phyloP scores from a whole-genome alignment of 1,140 invertebrate genomes.

The Brachionus angularis region DNA sequence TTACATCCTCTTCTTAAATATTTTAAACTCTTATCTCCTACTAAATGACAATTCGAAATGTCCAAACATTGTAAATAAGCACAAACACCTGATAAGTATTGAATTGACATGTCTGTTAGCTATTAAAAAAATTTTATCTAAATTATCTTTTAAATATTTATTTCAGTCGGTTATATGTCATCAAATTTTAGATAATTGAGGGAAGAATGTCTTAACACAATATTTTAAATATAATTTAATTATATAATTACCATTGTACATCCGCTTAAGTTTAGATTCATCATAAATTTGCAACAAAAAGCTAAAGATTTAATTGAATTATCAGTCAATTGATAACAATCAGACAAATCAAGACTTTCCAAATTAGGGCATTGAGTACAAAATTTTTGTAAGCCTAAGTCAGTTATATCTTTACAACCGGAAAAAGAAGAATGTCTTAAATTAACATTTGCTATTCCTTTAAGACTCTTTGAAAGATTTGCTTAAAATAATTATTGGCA shows the following conservation, averaged over 20 bases:
- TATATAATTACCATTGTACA: constrained; percentile 54
- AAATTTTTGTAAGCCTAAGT: constrained; percentile 59
- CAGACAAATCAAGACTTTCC: constrained; percentile 56
- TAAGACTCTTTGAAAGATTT: constrained; percentile 21
- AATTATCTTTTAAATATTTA: too few species aligned
- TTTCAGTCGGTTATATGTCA: too few species aligned
- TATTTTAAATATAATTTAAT: background rate
- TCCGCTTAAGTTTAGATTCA: constrained; percentile 53
- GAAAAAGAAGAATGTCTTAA: constrained; percentile 5
- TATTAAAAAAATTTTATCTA: too few species aligned
- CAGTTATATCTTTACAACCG: constrained; percentile 53
- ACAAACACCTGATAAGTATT: constrained; percentile 59
- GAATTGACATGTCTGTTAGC: constrained; percentile 57
- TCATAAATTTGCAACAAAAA: constrained; percentile 57
- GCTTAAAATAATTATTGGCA: too few species aligned
- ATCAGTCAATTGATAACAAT: constrained; percentile 58
- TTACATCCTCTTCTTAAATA: constrained; percentile 57
- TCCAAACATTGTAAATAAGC: constrained; percentile 54
- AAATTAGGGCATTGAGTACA: constrained; percentile 56
- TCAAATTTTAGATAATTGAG: too few species aligned
- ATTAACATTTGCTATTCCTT: constrained; percentile 32
- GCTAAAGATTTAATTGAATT: constrained; percentile 58
- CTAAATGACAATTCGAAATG: constrained; percentile 55
- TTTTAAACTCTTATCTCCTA: constrained; percentile 56
- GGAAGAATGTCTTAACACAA: background rate